Conservation (phyloP, 2,888 invertebrate species). For the Podotricha telesiphe region DNA sequence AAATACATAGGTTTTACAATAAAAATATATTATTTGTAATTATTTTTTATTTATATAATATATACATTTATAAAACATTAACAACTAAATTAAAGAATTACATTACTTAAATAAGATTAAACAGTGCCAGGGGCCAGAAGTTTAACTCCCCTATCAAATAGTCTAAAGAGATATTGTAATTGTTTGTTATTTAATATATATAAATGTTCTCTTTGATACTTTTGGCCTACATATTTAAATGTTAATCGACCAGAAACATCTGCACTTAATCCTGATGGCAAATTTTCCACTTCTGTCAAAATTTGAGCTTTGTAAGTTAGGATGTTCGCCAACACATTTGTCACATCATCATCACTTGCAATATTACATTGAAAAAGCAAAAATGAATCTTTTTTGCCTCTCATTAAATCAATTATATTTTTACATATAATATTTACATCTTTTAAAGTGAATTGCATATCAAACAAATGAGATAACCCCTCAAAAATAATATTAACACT, state of each 20-base stretch:
- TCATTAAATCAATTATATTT: constrained; percentile 67
- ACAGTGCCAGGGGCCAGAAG: constrained; percentile 88
- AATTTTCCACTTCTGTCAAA: constrained; percentile 84
- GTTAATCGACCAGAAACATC: constrained; percentile 88
- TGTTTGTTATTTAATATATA: constrained; percentile 59
- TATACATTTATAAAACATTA: not conserved
- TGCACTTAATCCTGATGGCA: constrained; percentile 88
- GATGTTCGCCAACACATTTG: constrained; percentile 83
- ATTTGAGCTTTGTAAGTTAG: constrained; percentile 86
- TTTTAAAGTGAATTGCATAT: constrained; percentile 82
- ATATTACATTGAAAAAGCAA: constrained; percentile 84
- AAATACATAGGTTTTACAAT: too few relatives aligned
- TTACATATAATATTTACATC: constrained; percentile 80
- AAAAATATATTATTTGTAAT: too few relatives aligned
- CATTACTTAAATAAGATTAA: constrained; percentile 17
- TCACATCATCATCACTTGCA: constrained; percentile 82
- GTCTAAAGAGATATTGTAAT: constrained; percentile 85
- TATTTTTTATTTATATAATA: too few relatives aligned
- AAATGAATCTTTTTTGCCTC: constrained; percentile 62
- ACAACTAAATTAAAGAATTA: not conserved
- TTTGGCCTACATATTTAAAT: constrained; percentile 74
- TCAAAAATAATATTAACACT: constrained; percentile 86
- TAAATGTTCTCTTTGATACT: constrained; percentile 63
- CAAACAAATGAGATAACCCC: constrained; percentile 88
- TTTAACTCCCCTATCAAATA: constrained; percentile 89